Percentiles rank a stretch among this genome's conserved stretches.
Conservation (phyloP, 2,888 invertebrate genomes). For the Cylloceria caligata region DNA sequence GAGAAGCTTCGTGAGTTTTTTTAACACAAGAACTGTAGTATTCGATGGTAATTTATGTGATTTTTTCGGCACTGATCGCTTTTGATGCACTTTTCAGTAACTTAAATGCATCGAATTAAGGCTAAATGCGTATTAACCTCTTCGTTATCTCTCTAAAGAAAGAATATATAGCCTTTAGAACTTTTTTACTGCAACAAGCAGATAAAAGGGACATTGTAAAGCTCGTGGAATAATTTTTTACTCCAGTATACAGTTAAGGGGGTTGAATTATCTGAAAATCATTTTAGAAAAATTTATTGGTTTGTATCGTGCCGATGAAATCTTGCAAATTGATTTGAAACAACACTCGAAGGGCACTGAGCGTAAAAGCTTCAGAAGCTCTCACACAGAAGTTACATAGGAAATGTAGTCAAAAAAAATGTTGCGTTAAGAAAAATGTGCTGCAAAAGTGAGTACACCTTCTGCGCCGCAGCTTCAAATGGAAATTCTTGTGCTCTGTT, state of each 20-base stretch:
- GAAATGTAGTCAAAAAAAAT: no score
- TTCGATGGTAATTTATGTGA: neutral
- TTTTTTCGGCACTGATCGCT: neutral
- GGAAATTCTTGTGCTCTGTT: no score
- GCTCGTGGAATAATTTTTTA: conserved; percentile 1
- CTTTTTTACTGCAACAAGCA: neutral
- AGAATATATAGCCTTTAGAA: neutral
- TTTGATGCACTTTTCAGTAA: neutral
- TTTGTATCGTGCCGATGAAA: no score
- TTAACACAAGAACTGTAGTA: neutral
- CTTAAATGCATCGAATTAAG: neutral
- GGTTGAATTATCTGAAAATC: no score
- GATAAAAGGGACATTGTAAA: neutral
- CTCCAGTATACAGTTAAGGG: neutral
- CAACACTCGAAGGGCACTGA: no score
- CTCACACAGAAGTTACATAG: no score
- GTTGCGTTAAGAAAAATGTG: no score
- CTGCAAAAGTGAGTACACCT: no score
- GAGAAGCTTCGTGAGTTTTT: neutral
- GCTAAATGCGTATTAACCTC: neutral
- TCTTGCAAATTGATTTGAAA: no score
- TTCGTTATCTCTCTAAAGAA: neutral
- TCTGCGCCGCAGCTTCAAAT: no score
- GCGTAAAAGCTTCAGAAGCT: no score
- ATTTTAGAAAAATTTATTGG: no score